Conservation (phyloP, 2,113 vertebrate genomes). For the Nothocercus nigrocapillus region DNA sequence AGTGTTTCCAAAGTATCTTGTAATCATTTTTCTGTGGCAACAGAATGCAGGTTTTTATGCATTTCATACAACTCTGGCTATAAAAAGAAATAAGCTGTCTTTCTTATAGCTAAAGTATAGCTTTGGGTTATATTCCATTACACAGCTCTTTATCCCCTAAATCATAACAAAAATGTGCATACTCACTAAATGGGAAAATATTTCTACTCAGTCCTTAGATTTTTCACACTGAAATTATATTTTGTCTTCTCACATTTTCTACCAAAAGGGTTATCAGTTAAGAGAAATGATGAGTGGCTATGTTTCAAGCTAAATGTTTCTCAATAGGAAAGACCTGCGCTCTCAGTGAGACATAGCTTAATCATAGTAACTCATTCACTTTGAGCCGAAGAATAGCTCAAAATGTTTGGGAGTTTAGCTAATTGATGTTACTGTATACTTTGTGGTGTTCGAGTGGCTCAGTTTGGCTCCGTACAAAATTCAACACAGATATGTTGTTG, state of each 20-base stretch:
- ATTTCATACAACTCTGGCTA: neutral
- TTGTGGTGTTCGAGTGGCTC: neutral
- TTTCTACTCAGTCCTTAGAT: neutral
- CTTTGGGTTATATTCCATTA: neutral
- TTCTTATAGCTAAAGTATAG: neutral
- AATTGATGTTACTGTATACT: neutral
- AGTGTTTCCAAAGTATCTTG: neutral
- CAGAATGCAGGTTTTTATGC: neutral
- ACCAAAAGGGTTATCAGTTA: neutral
- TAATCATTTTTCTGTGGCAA: conserved; percentile 8
- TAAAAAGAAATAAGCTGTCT: conserved; percentile 1
- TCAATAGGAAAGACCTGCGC: neutral
- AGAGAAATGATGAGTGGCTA: neutral
- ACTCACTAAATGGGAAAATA: neutral
- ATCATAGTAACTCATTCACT: neutral
- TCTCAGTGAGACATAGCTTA: neutral
- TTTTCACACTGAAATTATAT: neutral
- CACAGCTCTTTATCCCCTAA: neutral
- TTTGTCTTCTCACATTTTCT: neutral
- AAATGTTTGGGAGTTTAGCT: neutral
- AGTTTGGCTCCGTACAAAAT: neutral
- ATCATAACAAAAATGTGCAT: neutral
- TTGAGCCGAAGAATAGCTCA: neutral
- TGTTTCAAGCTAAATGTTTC: neutral
- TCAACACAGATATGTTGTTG: neutral